Percentiles rank a stretch among this genome's conserved stretches.
Conservation (phyloP, 1,140 invertebrate species). For the Nymphalis io region DNA sequence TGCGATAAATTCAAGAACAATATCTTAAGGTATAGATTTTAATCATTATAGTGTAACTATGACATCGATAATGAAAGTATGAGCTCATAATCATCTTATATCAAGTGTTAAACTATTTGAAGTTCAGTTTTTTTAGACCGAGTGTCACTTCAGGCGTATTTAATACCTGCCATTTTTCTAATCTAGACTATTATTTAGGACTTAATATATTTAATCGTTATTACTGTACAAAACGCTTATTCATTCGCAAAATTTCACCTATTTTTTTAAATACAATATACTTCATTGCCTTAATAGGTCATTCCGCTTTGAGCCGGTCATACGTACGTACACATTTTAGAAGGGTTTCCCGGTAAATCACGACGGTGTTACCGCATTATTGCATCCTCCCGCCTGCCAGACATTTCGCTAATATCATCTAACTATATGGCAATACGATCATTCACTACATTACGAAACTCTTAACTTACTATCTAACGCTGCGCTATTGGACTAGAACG, state of each 20-base stretch:
- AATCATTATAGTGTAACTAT: background rate
- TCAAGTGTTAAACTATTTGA: slow-evolving; percentile 1
- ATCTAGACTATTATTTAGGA: slow-evolving; percentile 66
- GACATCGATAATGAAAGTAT: background rate
- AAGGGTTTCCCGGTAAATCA: slow-evolving; percentile 67
- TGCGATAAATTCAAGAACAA: slow-evolving; percentile 4
- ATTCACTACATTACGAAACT: slow-evolving; percentile 70
- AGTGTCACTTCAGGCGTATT: slow-evolving; percentile 53
- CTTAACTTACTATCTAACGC: slow-evolving; percentile 71
- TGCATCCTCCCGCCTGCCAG: slow-evolving; percentile 75
- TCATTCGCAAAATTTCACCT: slow-evolving; percentile 74
- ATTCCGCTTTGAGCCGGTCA: slow-evolving; percentile 68
- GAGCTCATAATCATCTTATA: slow-evolving; percentile 9
- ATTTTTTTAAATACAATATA: slow-evolving; percentile 55
- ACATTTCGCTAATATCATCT: slow-evolving; percentile 72
- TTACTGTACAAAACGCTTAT: slow-evolving; percentile 79
- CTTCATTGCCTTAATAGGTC: slow-evolving; percentile 49
- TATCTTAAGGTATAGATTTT: background rate
- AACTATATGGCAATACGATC: slow-evolving; percentile 75
- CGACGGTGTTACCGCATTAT: slow-evolving; percentile 56
- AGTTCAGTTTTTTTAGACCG: slow-evolving; percentile 40
- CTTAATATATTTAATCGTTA: slow-evolving; percentile 70
- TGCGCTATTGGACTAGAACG: slow-evolving; percentile 71
- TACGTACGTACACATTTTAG: slow-evolving; percentile 74
- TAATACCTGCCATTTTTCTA: slow-evolving; percentile 59